Evolutionary conservation across 2,888 invertebrate species (phyloP), one percentile per base, ranked within the genome.

Genomic region (Spialia ferax): DNA sequence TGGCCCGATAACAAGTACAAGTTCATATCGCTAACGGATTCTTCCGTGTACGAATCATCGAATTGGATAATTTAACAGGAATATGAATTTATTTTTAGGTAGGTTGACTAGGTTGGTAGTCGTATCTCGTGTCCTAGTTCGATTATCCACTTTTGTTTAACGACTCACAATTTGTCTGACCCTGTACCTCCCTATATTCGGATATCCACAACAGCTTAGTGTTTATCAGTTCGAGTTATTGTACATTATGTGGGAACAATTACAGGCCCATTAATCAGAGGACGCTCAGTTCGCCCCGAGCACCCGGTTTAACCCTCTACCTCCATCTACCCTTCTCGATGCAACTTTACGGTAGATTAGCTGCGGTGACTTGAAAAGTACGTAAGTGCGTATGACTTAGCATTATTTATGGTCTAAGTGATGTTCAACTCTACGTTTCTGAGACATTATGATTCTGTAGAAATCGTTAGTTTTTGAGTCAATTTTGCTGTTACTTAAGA

Each of bases 161-260:
- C 48, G 48, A 20, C 20, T 23, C n/a, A 23, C 55, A 63, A 69
- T 72, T 70, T 70, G 74, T 73, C 73, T 56, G 45, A 60, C 59
- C 67, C 70, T 65, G 61, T 63, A 62, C 50, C 67, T 59, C 66
- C 68, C 70, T 65, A 57, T 63, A 56, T 65, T 63, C 68, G 59
- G 66, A 71, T 70, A 71, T 70, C 72, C 67, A 68, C 68, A 66
- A 64, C 20, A 73, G 74, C 71, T 66, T 74, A 76, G 71, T 76
- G 76, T 83, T 83, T 83, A 85, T 86, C 85, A 84, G 83, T 83
- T 72, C 79, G 76, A 83, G 84, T 83, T 86, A 86, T 85, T 84
- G 84, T 87, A 88, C 87, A 89, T 88, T 88, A 88, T 89, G 87
- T 88, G 86, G 88, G 87, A 88, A 87, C 88, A 91, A 91, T 91